Evolutionary conservation across 2,113 vertebrate genomes (phyloP), one percentile per base, ranked within the genome.

Genomic region (Girardinichthys multiradiatus): DNA sequence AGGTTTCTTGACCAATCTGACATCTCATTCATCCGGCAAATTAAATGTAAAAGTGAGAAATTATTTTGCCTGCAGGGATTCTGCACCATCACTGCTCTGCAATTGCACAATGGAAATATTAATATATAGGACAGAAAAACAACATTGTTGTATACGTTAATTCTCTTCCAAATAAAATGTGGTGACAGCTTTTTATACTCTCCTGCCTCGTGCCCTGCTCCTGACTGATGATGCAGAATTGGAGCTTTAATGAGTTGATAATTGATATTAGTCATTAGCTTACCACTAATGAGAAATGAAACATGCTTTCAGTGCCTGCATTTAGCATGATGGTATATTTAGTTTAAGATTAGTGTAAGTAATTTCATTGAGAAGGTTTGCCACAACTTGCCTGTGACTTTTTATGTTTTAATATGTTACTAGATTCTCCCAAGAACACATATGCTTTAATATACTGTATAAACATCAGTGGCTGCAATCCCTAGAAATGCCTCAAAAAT

Each of bases 1-100:
- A 67, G 85, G 57, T 72, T 63, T 77, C 66, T 64, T 6, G 42
- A 72, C 68, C 29, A 13, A 48, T 81, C 15, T 17, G 75, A 83
- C 86, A 75, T 87, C 71, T 80, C 87, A 88, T 89, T 82, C 58
- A 75, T 91, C 83, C 68, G 74, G 70, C 31, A 90, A 87, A 91
- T 90, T 87, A 80, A 79, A 85, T 87, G 83, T 87, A 86, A 89
- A 90, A 90, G 84, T 87, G 85, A 88, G 75, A 83, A 91, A 90
- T 85, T 12, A 83, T 84, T 65, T 39, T 64, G 79, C 85, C 88
- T 83, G 70, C 60, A 63, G 86, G 81, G 74, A 72, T 74, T 51
- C 58, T 39, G 62, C 62, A 61, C 62, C 58, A 63, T 48, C 67
- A 70, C 30, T 69, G 59, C 82, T 81, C 63, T 73, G 35, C 79